These are phyloP conservation scores for Ariolimax columbianus DNA, from an alignment of 2,888 invertebrate genomes.

Conservation along the genomic window DNA sequence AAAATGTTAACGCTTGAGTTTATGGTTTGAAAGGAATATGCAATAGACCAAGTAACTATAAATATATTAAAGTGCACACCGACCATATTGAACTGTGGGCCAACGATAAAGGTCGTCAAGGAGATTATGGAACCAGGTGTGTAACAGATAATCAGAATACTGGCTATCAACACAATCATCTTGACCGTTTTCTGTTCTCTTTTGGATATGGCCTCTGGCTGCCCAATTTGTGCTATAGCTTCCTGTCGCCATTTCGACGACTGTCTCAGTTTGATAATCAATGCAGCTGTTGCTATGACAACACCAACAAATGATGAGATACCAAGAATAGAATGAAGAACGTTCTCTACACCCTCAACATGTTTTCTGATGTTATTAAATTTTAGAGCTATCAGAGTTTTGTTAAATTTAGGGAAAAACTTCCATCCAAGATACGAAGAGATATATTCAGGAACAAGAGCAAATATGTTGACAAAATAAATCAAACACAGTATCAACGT, in stretches of 20 bases:
- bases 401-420: not conserved
- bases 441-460: not conserved
- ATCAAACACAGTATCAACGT: not conserved
- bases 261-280: slow-evolving; percentile 5
- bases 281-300: not conserved
- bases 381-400: not conserved
- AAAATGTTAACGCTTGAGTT: slow-evolving; percentile 32
- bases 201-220: too few species aligned
- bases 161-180: slow-evolving; percentile 18
- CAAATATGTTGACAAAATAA: not conserved
- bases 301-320: not conserved
- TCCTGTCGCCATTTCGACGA: not conserved
- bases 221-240: not conserved
- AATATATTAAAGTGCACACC: not conserved
- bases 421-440: slow-evolving; percentile 14
- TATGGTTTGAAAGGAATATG: not conserved
- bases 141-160: slow-evolving; percentile 6
- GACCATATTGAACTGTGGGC: not conserved
- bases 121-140: not conserved
- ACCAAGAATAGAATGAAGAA: not conserved
- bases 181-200: not conserved
- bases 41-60: not conserved
- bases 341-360: not conserved
- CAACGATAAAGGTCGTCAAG: not conserved
- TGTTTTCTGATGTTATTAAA: not conserved